phyloP scores from a whole-genome alignment of 1,140 invertebrate species.

The Dreissena rostriformis region DNA sequence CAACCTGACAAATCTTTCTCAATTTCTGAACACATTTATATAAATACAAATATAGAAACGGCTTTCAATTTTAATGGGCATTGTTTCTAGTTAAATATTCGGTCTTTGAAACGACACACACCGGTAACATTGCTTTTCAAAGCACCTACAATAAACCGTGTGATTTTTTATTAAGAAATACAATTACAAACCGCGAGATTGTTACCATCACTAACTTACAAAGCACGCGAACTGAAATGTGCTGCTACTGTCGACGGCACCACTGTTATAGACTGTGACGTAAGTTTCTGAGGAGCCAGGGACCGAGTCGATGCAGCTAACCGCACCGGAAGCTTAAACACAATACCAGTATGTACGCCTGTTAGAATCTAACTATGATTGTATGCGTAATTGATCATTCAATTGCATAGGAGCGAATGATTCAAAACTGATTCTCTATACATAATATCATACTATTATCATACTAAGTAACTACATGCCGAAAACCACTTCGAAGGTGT shows the following conservation, averaged over 20 bases:
- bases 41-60: neutral
- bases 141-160: too few species aligned
- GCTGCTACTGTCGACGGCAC: neutral
- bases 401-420: neutral
- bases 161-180: too few species aligned
- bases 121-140: too few species aligned
- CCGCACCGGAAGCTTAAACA: conserved; percentile 1
- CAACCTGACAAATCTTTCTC: too few species aligned
- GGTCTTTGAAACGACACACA: neutral
- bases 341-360: neutral
- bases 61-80: neutral
- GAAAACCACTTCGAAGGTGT: too few species aligned
- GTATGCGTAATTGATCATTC: neutral
- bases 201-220: conserved; percentile 7
- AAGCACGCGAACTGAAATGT: conserved; percentile 50
- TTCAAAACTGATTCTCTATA: neutral
- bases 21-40: neutral
- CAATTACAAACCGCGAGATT: too few species aligned
- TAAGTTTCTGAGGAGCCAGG: conserved; percentile 22
- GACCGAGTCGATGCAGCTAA: conserved; percentile 38
- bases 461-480: conserved; percentile 9
- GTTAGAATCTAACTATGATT: neutral
- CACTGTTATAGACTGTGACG: conserved; percentile 30
- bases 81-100: neutral
- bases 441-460: neutral